Base-by-base conservation (phyloP, 2,888 invertebrate genomes). In the Cosmia trapezina region DNA sequence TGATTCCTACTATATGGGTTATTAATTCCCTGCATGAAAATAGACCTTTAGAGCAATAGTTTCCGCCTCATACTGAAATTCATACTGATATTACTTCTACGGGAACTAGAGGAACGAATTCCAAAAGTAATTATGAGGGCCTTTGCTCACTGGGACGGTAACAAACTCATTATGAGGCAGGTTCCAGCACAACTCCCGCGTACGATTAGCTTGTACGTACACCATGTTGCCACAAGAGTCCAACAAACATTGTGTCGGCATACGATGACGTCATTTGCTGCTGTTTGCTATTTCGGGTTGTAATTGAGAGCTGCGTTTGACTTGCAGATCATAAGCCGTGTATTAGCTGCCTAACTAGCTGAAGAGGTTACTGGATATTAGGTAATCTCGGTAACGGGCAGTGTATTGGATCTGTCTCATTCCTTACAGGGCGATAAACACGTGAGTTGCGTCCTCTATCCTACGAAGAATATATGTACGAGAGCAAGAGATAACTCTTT, bases 271-370 rank as follows among this genome's bases (percentile, higher is more conserved):
- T 81, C 67, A 83, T 80, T 70, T 68, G 70, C 83, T 54, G 12
- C 60, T 70, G 61, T 75, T 75, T 70, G 61, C 67, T 80, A 45
- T 83, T 70, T 37, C 63, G 19, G 47, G 43, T 14, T 65, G 61
- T 80, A 80, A 81, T 80, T 83, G 75, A 83, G 41, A 59, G 74
- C 74, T 83, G 75, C 33, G 57, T 80, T 75, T 64, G 80, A 75
- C 60, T 70, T 59, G 12, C 54, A 83, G 67, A 70, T 65, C 60
- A 68, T 74, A 64, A 70, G 19, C 79, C 47, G 51, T 54, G 65
- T 65, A 66, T 65, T 56, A 71, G 19, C 45, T 17, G 43, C 33
- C 67, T 63, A 82, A 53, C 33, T 51, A 19, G 2, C 14, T 68
- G 14, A 37, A 63, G 62, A 61, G 41, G 12, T 19, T 17, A 17